Conservation (phyloP, 2,113 vertebrate species). For the Okapia johnstoni region DNA sequence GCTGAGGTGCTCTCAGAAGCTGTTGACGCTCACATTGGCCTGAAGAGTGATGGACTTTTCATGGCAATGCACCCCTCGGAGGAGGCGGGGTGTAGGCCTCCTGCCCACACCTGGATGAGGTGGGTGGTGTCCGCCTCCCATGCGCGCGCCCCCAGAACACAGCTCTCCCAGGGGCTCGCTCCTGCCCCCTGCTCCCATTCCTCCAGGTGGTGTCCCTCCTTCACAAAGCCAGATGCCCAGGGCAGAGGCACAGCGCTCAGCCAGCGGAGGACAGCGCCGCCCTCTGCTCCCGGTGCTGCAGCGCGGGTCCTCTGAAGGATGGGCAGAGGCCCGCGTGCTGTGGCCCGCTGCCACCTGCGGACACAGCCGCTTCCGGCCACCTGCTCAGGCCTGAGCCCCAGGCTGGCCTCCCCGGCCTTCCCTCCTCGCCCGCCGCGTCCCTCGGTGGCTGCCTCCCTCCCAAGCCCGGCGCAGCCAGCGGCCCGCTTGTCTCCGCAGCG, state of each 20-base stretch:
- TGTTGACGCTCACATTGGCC: too few species aligned
- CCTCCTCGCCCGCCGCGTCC: too few species aligned
- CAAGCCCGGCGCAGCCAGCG: fast-evolving
- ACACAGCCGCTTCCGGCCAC: too few species aligned
- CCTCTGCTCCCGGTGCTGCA: fast-evolving
- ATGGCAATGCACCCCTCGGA: fast-evolving
- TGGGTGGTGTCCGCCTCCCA: too few species aligned
- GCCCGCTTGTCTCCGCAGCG: neutral
- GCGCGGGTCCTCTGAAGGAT: too few species aligned
- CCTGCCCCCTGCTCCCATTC: neutral
- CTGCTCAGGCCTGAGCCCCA: neutral
- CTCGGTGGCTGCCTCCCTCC: fast-evolving
- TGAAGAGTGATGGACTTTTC: neutral
- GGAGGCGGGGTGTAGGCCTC: neutral
- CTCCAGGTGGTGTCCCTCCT: neutral
- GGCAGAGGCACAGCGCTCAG: neutral
- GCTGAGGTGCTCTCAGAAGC: neutral
- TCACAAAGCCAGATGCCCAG: neutral
- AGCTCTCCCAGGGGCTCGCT: too few species aligned
- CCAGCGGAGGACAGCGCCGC: neutral
- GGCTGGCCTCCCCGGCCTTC: neutral
- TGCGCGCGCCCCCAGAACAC: fast-evolving
- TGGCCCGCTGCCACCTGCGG: neutral
- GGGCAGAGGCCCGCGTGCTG: neutral
- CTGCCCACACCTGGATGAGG: neutral